Percentiles rank a stretch among this genome's conserved stretches.
These are phyloP conservation scores for Tipula vernalis DNA, from an alignment of 2,888 invertebrate genomes.

Conservation along the genomic window DNA sequence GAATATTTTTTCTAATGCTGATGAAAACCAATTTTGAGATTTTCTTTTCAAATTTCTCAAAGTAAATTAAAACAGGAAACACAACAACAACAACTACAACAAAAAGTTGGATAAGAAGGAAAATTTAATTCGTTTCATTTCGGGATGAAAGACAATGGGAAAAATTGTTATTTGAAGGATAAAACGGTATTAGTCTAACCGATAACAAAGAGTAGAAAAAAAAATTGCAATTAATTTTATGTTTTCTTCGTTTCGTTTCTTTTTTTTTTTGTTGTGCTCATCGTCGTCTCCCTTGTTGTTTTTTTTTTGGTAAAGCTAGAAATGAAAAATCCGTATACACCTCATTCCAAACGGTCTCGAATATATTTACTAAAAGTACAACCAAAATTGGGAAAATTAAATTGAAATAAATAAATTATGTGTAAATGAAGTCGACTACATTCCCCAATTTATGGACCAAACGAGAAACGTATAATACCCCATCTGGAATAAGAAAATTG, in stretches of 20 bases:
- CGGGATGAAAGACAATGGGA: neutral
- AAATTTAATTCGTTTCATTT: neutral
- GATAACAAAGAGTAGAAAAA: neutral
- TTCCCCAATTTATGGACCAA: neutral
- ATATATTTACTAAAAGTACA: neutral
- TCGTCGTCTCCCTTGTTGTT: neutral
- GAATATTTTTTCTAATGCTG: neutral
- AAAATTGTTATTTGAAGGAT: neutral
- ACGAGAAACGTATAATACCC: neutral
- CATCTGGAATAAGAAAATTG: neutral
- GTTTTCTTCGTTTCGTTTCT: neutral
- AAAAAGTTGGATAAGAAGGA: neutral
- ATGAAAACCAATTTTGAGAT: neutral
- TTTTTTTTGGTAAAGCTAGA: neutral
- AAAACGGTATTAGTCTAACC: constrained; percentile 4
- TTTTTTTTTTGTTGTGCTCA: neutral
- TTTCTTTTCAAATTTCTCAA: neutral
- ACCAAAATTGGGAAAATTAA: neutral
- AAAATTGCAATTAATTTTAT: neutral
- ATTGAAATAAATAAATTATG: constrained; percentile 4
- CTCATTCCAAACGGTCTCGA: neutral
- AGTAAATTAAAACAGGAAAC: neutral
- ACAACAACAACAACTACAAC: neutral
- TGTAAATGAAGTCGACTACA: neutral
- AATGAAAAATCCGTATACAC: neutral